phyloP scores from a whole-genome alignment of 2,113 vertebrate species.

The Melozone crissalis region DNA sequence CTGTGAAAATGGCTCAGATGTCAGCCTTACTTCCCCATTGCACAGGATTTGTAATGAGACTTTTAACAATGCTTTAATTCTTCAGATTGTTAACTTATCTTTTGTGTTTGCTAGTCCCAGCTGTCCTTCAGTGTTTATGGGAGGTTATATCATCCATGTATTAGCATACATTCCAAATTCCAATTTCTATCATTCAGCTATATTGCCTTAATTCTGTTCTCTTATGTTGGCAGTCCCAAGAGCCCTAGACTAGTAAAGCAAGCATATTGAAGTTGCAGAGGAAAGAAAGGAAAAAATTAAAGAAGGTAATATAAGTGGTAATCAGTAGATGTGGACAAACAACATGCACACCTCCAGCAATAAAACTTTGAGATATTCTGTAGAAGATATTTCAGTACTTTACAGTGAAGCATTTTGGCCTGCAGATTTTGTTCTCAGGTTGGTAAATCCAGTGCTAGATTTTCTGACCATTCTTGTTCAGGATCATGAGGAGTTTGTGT shows the following conservation, averaged over 20 bases:
- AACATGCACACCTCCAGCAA: background rate
- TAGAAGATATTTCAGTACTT: background rate
- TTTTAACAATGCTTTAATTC: background rate
- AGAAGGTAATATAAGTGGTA: background rate
- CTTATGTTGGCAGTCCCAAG: background rate
- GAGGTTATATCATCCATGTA: background rate
- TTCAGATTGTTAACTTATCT: background rate
- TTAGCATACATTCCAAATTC: background rate
- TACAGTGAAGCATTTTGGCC: background rate
- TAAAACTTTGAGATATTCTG: background rate
- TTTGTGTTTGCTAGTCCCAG: background rate
- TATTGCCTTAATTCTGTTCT: background rate
- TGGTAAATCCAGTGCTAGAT: background rate
- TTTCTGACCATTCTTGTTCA: background rate
- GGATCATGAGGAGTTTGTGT: background rate
- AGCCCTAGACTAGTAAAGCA: background rate
- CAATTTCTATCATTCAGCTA: background rate
- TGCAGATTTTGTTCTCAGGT: background rate
- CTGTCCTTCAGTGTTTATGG: background rate
- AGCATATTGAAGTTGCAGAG: background rate
- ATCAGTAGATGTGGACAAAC: background rate
- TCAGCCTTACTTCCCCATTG: background rate
- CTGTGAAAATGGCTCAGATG: background rate
- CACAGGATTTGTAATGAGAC: background rate
- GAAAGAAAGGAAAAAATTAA: background rate